A percentile compares a stretch with the other conserved stretches of the same genome.
Evolutionary conservation across 2,888 invertebrate genomes (phyloP).

Genomic region (Hemicrepidius hirtus): DNA sequence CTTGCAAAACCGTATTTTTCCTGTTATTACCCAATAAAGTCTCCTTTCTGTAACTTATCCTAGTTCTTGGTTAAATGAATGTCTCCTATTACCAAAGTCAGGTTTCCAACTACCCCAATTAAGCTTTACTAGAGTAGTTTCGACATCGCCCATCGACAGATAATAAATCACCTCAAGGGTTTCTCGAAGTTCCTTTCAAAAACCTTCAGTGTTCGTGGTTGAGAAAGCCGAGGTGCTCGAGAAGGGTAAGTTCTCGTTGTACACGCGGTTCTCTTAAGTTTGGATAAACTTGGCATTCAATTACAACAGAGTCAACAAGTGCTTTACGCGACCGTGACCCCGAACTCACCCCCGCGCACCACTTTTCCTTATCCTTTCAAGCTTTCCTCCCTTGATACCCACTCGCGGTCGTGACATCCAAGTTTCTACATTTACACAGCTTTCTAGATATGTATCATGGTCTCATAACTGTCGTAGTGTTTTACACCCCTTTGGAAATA

Average conservation of each 20-base stretch:
- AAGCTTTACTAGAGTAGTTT: conserved; percentile 34
- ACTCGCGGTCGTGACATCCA: conserved; percentile 21
- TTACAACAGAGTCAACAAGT: conserved; percentile 49
- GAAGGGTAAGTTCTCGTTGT: conserved; percentile 19
- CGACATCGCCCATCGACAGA: conserved; percentile 31
- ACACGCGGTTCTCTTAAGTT: conserved; percentile 29
- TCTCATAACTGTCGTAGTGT: conserved; percentile 15
- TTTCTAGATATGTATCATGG: conserved; percentile 11
- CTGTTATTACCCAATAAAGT: too few species aligned
- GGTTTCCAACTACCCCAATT: conserved; percentile 31
- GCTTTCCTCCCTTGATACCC: conserved; percentile 32
- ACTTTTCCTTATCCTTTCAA: conserved; percentile 32
- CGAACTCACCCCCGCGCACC: conserved; percentile 6
- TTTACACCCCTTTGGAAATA: neutral
- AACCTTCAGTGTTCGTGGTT: neutral
- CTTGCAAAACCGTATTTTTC: too few species aligned
- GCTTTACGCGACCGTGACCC: conserved; percentile 36
- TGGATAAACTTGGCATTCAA: conserved; percentile 39
- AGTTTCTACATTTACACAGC: conserved; percentile 24
- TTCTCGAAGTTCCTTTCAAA: conserved; percentile 7
- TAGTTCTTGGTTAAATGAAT: conserved; percentile 3
- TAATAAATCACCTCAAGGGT: conserved; percentile 23
- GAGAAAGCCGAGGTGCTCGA: neutral
- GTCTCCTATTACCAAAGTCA: neutral
- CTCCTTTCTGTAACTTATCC: neutral